A percentile compares a stretch with the other conserved stretches of the same genome.
These are phyloP conservation scores for Craterocephalus amniculus DNA, from an alignment of 2,797 vertebrate genomes.

Conservation along the genomic window DNA sequence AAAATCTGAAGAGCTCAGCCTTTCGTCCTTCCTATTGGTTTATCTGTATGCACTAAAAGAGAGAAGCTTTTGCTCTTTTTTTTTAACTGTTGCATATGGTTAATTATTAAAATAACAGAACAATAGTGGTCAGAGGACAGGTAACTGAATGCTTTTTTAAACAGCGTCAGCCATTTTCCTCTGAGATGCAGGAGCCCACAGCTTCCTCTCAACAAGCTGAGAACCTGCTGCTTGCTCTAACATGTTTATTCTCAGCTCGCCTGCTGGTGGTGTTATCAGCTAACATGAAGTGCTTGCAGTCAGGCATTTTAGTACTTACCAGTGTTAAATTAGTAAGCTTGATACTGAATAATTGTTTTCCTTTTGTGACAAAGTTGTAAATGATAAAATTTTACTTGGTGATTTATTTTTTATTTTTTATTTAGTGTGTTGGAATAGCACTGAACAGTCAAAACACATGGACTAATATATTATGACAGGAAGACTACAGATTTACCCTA, in stretches of 20 bases:
- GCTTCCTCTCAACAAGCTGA: background rate
- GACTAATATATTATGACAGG: background rate
- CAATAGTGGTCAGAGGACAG: background rate
- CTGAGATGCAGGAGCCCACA: background rate
- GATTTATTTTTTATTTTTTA: background rate
- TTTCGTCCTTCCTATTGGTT: background rate
- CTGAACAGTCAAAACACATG: background rate
- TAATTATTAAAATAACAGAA: background rate
- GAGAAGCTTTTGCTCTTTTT: background rate
- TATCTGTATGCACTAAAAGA: background rate
- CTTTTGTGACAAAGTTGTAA: background rate
- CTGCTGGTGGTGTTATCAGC: background rate
- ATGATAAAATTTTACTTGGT: background rate
- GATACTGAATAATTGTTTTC: background rate
- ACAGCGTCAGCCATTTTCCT: background rate
- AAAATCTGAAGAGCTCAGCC: too few relatives aligned
- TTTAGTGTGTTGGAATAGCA: background rate
- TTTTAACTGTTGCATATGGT: background rate
- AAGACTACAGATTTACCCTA: too few relatives aligned
- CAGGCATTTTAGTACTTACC: background rate
- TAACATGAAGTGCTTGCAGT: background rate
- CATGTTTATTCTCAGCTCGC: conserved; percentile 1
- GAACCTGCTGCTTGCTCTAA: background rate
- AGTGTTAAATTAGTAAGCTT: background rate
- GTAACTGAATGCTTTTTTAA: background rate